Percentiles rank a stretch among this genome's conserved stretches.
Evolutionary conservation across 2,888 invertebrate genomes (phyloP).

Genomic region (Anaspis maculata): DNA sequence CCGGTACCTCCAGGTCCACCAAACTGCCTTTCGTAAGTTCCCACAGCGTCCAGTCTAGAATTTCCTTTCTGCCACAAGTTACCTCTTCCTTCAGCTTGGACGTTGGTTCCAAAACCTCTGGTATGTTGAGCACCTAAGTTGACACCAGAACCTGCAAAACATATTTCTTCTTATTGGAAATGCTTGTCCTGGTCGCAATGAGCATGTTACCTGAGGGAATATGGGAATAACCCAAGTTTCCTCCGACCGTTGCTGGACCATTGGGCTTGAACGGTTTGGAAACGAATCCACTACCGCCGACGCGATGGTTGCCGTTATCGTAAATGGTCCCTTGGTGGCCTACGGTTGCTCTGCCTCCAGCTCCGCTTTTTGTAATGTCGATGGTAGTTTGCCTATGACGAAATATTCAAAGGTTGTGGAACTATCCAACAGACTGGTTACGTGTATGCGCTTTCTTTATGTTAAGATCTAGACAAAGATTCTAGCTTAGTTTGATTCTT

Average conservation of each 20-base stretch:
- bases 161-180: too few relatives aligned
- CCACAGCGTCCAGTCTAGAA: constrained; percentile 20
- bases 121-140: constrained; percentile 20
- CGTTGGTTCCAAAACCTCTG: constrained; percentile 21
- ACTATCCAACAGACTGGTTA: too few relatives aligned
- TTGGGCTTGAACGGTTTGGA: constrained; percentile 23
- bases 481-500: too few relatives aligned
- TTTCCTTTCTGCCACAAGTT: constrained; percentile 22
- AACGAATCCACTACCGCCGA: constrained; percentile 23
- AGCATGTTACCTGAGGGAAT: constrained; percentile 23
- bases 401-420: too few relatives aligned
- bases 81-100: constrained; percentile 20
- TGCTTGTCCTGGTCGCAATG: too few relatives aligned
- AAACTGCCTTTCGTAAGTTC: constrained; percentile 22
- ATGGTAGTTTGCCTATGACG: constrained; percentile 7
- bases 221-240: constrained; percentile 24
- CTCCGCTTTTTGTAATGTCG: constrained; percentile 1
- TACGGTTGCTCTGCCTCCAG: constrained; percentile 8
- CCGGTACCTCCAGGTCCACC: too few relatives aligned
- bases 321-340: constrained; percentile 23
- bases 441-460: too few relatives aligned
- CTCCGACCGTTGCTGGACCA: constrained; percentile 22
- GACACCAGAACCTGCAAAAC: too few relatives aligned
- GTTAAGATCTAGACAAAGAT: too few relatives aligned
- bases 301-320: constrained; percentile 18